phyloP scores from a whole-genome alignment of 1,140 invertebrate genomes.

The Neodiprion lecontei region DNA sequence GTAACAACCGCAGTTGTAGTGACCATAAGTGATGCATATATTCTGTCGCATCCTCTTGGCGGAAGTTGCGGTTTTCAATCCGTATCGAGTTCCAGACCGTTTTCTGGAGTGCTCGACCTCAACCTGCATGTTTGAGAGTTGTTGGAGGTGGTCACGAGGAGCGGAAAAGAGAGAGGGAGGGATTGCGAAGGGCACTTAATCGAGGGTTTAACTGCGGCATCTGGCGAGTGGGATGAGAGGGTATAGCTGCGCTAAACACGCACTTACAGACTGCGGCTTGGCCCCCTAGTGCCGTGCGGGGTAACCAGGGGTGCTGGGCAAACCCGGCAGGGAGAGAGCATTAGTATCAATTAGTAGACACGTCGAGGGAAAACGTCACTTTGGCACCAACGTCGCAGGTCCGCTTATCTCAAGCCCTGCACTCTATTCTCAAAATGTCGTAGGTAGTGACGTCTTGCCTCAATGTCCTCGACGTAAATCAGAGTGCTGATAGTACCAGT shows the following conservation, averaged over 20 bases:
- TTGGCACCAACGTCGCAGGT: too few species aligned
- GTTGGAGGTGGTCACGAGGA: background rate
- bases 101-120: too few species aligned
- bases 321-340: background rate
- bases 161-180: background rate
- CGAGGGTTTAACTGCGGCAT: slow-evolving; percentile 15
- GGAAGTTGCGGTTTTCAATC: background rate
- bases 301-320: background rate
- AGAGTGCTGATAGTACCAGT: too few species aligned
- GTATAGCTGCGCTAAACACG: slow-evolving; percentile 15
- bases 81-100: too few species aligned
- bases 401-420: too few species aligned
- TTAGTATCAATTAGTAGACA: slow-evolving; percentile 16
- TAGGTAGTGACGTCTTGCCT: too few species aligned
- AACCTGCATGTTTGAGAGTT: too few species aligned
- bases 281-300: background rate
- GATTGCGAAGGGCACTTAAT: slow-evolving; percentile 15
- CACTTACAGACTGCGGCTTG: slow-evolving; percentile 16
- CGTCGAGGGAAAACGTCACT: too few species aligned
- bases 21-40: background rate
- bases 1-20: background rate
- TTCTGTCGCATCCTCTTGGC: background rate
- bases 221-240: slow-evolving; percentile 6
- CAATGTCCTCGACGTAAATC: too few species aligned
- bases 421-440: too few species aligned